Evolutionary conservation across 2,888 invertebrate species (phyloP).

Genomic region (Tholera decimalis): DNA sequence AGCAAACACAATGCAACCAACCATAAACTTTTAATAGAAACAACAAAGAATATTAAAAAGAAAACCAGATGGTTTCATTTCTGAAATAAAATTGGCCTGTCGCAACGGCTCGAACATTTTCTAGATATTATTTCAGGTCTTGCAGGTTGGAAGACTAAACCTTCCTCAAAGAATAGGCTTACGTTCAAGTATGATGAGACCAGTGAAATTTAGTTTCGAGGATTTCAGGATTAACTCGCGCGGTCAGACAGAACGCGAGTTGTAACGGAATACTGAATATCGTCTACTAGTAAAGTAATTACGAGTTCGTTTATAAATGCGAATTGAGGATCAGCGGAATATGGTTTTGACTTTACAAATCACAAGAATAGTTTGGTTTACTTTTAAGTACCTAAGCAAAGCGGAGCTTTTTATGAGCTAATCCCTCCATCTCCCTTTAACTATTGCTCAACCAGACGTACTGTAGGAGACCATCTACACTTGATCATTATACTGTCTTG

Average conservation of each 20-base stretch:
- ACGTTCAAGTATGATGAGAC: constrained; percentile 41
- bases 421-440: no score
- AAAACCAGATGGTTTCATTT: constrained; percentile 14
- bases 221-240: constrained; percentile 49
- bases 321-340: not conserved
- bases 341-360: not conserved
- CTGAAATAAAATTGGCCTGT: constrained; percentile 27
- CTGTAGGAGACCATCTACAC: no score
- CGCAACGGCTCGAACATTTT: constrained; percentile 28
- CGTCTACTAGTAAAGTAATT: constrained; percentile 22
- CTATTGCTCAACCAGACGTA: no score
- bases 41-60: constrained; percentile 33
- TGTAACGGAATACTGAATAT: constrained; percentile 27
- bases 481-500: no score
- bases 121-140: constrained; percentile 43
- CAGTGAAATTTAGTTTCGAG: constrained; percentile 38
- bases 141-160: constrained; percentile 24
- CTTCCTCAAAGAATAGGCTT: constrained; percentile 46
- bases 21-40: constrained; percentile 51
- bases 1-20: constrained; percentile 79
- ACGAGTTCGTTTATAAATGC: constrained; percentile 6
- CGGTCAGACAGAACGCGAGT: constrained; percentile 11
- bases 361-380: not conserved
- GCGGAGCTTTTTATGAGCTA: no score
- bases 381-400: not conserved